Evolutionary conservation across 2,888 invertebrate species (phyloP).

Genomic region (Cartodere bifasciata): DNA sequence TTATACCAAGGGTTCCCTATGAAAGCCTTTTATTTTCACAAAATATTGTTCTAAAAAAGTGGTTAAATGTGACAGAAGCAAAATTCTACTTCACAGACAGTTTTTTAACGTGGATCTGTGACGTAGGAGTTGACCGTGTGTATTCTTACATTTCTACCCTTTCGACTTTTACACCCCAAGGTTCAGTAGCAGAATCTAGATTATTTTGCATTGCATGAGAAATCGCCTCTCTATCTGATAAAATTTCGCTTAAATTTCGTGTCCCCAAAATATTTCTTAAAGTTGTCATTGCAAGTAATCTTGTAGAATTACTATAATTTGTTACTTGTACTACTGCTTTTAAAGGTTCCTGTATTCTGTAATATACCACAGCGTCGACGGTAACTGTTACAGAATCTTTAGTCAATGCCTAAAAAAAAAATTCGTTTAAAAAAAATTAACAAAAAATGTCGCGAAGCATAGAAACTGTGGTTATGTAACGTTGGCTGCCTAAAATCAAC

Average conservation of each 20-base stretch:
- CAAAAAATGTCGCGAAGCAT: no score
- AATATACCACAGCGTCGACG: slow-evolving; percentile 83
- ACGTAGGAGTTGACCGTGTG: no score
- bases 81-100: no score
- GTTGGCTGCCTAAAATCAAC: no score
- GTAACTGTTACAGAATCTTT: slow-evolving; percentile 90
- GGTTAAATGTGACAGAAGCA: no score
- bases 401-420: slow-evolving; percentile 63
- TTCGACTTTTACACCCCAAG: slow-evolving; percentile 90
- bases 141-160: slow-evolving; percentile 83
- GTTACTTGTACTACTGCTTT: slow-evolving; percentile 63
- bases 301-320: slow-evolving; percentile 70
- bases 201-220: slow-evolving; percentile 81
- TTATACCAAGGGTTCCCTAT: no score
- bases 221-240: slow-evolving; percentile 84
- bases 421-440: no score
- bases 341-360: slow-evolving; percentile 66
- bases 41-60: no score
- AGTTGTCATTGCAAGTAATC: slow-evolving; percentile 72
- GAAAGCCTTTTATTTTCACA: no score
- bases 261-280: slow-evolving; percentile 86
- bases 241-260: slow-evolving; percentile 77
- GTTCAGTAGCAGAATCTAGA: slow-evolving; percentile 77
- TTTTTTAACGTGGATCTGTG: no score
- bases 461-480: no score